Percentiles rank a stretch among this genome's conserved stretches.
These are phyloP conservation scores for Psilopogon haemacephalus DNA, from an alignment of 2,113 vertebrate genomes.

Conservation along the genomic window DNA sequence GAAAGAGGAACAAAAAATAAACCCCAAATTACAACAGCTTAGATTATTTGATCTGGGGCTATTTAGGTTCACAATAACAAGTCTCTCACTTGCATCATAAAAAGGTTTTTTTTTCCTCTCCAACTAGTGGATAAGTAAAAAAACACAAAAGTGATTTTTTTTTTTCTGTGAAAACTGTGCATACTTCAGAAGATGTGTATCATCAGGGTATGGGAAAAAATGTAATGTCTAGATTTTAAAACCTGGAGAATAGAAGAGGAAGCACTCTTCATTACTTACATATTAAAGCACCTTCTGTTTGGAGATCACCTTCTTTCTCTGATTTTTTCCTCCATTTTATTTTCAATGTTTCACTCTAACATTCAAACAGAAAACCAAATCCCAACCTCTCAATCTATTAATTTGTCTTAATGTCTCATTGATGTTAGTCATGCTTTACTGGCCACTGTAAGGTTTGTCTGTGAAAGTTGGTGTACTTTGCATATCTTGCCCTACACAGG, in stretches of 20 bases:
- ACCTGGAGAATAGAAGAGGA: neutral
- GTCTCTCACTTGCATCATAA: neutral
- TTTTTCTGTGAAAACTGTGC: neutral
- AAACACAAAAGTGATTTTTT: neutral
- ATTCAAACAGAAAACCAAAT: neutral
- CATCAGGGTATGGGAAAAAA: neutral
- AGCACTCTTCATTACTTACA: neutral
- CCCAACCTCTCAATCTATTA: neutral
- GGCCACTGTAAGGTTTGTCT: neutral
- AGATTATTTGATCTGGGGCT: neutral
- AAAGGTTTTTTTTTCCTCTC: neutral
- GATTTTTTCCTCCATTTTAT: neutral
- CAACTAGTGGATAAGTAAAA: neutral
- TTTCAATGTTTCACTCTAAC: neutral
- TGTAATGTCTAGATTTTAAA: neutral
- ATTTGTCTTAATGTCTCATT: neutral
- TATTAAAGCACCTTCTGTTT: neutral
- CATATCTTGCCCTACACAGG: neutral
- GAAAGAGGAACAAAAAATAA: neutral
- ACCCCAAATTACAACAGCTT: neutral
- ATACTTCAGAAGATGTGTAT: neutral
- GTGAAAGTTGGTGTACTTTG: neutral
- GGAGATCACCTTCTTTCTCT: neutral
- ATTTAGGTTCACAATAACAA: neutral
- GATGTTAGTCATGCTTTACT: neutral